Percentiles rank a stretch among this genome's conserved stretches.
phyloP scores from a whole-genome alignment of 2,797 vertebrate species.

The Tragelaphus oryx region DNA sequence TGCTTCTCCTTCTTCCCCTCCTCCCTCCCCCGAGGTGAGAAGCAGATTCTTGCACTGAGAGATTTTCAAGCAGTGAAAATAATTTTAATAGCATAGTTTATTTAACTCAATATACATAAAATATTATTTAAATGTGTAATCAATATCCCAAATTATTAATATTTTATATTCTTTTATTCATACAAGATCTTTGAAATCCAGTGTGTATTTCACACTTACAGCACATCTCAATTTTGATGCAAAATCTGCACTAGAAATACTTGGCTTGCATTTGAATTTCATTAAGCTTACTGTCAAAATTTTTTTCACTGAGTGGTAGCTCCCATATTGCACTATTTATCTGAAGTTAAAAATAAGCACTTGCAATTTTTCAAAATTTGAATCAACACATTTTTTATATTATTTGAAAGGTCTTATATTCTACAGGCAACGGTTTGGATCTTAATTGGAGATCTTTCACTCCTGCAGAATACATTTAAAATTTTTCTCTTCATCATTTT shows the following conservation, averaged over 20 bases:
- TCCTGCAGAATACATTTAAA: neutral
- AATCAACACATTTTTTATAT: neutral
- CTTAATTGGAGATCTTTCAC: neutral
- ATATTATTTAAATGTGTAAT: neutral
- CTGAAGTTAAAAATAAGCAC: neutral
- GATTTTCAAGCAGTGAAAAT: neutral
- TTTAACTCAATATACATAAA: slow-evolving; percentile 18
- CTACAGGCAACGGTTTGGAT: neutral
- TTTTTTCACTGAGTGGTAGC: neutral
- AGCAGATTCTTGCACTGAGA: neutral
- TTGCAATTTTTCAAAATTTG: neutral
- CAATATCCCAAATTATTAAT: slow-evolving; percentile 16
- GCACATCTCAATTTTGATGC: neutral
- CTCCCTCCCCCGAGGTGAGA: too few relatives aligned
- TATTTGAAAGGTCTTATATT: neutral
- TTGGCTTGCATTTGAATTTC: slow-evolving; percentile 20
- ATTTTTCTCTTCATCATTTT: neutral
- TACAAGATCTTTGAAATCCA: neutral
- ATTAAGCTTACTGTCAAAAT: neutral
- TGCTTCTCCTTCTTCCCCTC: neutral
- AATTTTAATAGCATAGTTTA: neutral
- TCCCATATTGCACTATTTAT: neutral
- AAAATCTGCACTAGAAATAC: neutral
- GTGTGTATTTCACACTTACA: neutral
- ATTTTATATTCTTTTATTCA: neutral